Evolutionary conservation across 2,797 vertebrate genomes (phyloP).

Genomic region (Hapalemur alaotrensis): DNA sequence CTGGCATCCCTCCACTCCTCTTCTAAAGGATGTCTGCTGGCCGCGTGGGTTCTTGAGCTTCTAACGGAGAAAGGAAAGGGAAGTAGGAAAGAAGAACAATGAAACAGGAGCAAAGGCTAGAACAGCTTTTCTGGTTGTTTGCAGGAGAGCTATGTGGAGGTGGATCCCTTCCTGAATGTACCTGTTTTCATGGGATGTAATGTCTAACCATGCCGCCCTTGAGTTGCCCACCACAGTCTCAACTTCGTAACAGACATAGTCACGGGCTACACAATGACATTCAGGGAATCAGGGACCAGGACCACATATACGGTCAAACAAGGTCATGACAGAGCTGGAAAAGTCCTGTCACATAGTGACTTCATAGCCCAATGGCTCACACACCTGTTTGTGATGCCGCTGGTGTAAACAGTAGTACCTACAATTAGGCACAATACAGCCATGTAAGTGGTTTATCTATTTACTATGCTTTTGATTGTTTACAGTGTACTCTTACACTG

Average conservation of each 20-base stretch:
- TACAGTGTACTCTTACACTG: too few species aligned
- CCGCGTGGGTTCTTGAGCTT: not conserved
- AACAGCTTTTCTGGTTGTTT: not conserved
- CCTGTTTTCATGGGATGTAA: rapidly evolving
- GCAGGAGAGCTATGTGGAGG: rapidly evolving
- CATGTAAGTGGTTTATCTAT: not conserved
- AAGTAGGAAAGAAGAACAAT: rapidly evolving
- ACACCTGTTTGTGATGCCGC: rapidly evolving
- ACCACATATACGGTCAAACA: not conserved
- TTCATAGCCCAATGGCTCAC: not conserved
- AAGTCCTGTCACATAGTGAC: not conserved
- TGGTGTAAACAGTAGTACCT: too few species aligned
- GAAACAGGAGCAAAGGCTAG: rapidly evolving
- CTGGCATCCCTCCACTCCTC: rapidly evolving
- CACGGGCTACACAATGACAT: not conserved
- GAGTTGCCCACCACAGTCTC: rapidly evolving
- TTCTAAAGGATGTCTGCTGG: not conserved
- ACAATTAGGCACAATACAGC: too few species aligned
- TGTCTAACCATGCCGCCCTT: rapidly evolving
- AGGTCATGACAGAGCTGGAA: not conserved
- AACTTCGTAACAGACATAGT: not conserved
- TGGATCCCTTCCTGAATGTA: rapidly evolving
- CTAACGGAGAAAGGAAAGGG: not conserved
- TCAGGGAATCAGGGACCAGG: not conserved
- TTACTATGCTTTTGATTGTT: not conserved